These are phyloP conservation scores for Meteorus cinctellus DNA, from an alignment of 2,888 invertebrate species.

Conservation along the genomic window DNA sequence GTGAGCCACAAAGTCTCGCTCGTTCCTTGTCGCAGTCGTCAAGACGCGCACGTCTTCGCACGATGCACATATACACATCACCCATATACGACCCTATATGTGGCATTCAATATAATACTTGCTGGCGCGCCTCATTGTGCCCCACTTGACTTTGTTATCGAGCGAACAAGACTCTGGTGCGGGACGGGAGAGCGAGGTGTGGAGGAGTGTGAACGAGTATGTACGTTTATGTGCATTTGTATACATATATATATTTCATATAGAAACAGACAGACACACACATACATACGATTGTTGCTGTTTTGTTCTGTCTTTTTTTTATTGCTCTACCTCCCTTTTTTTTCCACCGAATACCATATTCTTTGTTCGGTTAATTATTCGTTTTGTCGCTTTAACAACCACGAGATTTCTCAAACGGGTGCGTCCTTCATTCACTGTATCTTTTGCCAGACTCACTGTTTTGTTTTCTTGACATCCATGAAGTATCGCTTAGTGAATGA, in stretches of 20 bases:
- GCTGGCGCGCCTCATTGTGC: conserved; percentile 69
- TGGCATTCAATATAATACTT: conserved; percentile 48
- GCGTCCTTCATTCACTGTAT: conserved; percentile 25
- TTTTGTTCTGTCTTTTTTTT: conserved; percentile 44
- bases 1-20: conserved; percentile 30
- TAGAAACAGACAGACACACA: not conserved
- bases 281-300: conserved; percentile 27
- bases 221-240: conserved; percentile 32
- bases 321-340: conserved; percentile 31
- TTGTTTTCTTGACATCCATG: conserved; percentile 5
- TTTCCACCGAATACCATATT: conserved; percentile 48
- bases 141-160: conserved; percentile 72
- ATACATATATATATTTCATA: not conserved
- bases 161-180: conserved; percentile 52
- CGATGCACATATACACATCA: conserved; percentile 23
- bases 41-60: conserved; percentile 27
- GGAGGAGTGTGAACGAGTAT: conserved; percentile 53
- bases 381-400: conserved; percentile 66
- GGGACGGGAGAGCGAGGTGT: conserved; percentile 29
- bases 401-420: conserved; percentile 62
- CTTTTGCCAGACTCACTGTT: conserved; percentile 13
- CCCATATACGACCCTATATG: conserved; percentile 42
- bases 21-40: conserved; percentile 45
- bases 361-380: conserved; percentile 71
- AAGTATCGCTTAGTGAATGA: not conserved